Evolutionary conservation across 2,113 vertebrate species (phyloP).

Genomic region (Pica pica): DNA sequence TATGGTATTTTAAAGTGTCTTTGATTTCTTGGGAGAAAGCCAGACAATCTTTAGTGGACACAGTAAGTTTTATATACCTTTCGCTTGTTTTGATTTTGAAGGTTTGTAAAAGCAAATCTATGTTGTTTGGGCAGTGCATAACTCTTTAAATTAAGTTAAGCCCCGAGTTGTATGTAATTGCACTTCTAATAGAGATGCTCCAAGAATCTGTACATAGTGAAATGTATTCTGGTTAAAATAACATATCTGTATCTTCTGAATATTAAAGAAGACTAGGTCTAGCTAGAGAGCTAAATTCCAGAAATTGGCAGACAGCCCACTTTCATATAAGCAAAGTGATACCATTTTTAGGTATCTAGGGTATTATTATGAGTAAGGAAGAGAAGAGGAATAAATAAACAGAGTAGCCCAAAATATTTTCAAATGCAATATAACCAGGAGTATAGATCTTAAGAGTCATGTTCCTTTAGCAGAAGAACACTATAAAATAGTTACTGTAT

Average conservation of each 20-base stretch:
- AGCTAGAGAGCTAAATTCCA: constrained; percentile 37
- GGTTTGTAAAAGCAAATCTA: neutral
- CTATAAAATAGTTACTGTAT: neutral
- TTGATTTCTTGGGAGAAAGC: neutral
- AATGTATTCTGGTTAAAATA: constrained; percentile 56
- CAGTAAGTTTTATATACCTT: neutral
- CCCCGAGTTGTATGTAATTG: neutral
- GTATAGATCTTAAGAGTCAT: neutral
- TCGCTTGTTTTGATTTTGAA: neutral
- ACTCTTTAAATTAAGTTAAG: neutral
- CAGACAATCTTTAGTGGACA: neutral
- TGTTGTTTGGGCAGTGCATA: neutral
- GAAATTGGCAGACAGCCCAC: constrained; percentile 47
- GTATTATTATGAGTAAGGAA: constrained; percentile 39
- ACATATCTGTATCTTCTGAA: constrained; percentile 48
- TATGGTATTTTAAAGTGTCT: neutral
- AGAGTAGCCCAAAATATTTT: constrained; percentile 46
- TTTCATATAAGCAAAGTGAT: constrained; percentile 54
- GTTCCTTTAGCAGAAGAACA: neutral
- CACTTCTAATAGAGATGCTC: neutral
- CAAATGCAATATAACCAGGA: neutral
- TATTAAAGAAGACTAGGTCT: constrained; percentile 33
- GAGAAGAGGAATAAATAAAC: constrained; percentile 44
- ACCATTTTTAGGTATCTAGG: constrained; percentile 30
- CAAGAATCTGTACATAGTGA: constrained; percentile 1